Evolutionary conservation across 2,888 invertebrate genomes (phyloP).

Genomic region (Lordiphosa andalusiaca): DNA sequence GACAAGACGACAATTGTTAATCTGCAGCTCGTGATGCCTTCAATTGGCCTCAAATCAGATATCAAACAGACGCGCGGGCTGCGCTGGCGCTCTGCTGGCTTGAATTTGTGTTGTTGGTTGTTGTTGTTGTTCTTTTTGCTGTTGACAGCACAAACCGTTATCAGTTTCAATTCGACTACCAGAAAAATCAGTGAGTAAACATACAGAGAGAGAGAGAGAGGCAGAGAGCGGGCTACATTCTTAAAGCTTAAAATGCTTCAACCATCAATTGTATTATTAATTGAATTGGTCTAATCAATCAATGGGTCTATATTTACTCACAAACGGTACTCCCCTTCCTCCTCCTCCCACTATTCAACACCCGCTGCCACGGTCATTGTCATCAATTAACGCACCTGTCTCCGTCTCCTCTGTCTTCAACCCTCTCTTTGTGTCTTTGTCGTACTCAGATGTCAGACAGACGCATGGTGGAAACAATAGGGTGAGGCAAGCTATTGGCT

Average conservation of each 20-base stretch:
- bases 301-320: conserved; percentile 10
- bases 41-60: conserved; percentile 35
- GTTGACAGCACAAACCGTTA: conserved; percentile 22
- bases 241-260: not conserved
- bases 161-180: conserved; percentile 36
- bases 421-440: conserved; percentile 12
- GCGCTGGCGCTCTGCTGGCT: conserved; percentile 31
- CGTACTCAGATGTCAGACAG: no score
- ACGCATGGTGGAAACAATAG: no score
- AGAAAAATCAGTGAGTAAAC: conserved; percentile 29
- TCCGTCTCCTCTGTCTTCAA: conserved; percentile 10
- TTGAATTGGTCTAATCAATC: conserved; percentile 14
- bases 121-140: conserved; percentile 7
- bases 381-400: conserved; percentile 28
- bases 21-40: conserved; percentile 56
- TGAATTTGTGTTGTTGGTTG: conserved; percentile 18
- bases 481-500: no score
- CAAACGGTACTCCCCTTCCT: not conserved
- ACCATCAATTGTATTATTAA: conserved; percentile 24
- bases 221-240: no score
- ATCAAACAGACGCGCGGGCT: conserved; percentile 19
- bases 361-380: conserved; percentile 14
- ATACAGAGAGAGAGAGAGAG: conserved; percentile 2
- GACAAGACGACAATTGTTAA: conserved; percentile 16
- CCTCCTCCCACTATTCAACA: conserved; percentile 8